A percentile compares a stretch with the other conserved stretches of the same genome.
These are phyloP conservation scores for Ischnura elegans DNA, from an alignment of 2,888 invertebrate species.

Conservation along the genomic window DNA sequence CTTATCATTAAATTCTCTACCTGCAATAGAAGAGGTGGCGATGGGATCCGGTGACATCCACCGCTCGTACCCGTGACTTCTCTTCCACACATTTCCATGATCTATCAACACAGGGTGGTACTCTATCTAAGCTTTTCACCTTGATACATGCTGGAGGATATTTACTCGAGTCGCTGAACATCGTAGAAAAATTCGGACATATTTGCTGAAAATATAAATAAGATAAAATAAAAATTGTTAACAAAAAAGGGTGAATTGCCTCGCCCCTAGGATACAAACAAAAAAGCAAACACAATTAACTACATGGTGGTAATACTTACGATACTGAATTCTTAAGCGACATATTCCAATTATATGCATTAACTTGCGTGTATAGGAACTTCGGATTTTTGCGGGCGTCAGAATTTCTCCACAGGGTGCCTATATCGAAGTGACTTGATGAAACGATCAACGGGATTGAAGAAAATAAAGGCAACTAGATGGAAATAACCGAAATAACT, in stretches of 20 bases:
- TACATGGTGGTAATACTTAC: too few relatives aligned
- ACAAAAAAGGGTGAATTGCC: constrained; percentile 69
- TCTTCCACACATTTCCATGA: constrained; percentile 68
- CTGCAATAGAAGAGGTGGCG: constrained; percentile 75
- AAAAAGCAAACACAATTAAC: too few relatives aligned
- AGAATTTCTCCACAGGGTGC: too few relatives aligned
- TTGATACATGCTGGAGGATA: constrained; percentile 79
- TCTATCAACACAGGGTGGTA: constrained; percentile 72
- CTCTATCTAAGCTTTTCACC: constrained; percentile 74
- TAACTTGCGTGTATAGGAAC: too few relatives aligned
- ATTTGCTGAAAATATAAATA: constrained; percentile 72
- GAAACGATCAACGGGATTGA: too few relatives aligned
- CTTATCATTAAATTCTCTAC: constrained; percentile 32
- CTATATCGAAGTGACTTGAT: too few relatives aligned
- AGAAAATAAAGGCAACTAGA: too few relatives aligned
- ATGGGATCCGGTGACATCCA: constrained; percentile 77
- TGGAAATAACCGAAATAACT: too few relatives aligned
- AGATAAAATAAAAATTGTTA: neutral
- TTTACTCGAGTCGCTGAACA: constrained; percentile 82
- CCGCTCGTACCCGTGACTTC: constrained; percentile 77
- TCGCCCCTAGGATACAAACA: too few relatives aligned
- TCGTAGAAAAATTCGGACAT: constrained; percentile 78
- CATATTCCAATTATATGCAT: too few relatives aligned
- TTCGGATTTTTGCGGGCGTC: too few relatives aligned
- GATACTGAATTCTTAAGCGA: too few relatives aligned